Percentiles rank a stretch among this genome's conserved stretches.
phyloP scores from a whole-genome alignment of 64 coral and sea anemone genomes.

The Stichodactyla helianthus region DNA sequence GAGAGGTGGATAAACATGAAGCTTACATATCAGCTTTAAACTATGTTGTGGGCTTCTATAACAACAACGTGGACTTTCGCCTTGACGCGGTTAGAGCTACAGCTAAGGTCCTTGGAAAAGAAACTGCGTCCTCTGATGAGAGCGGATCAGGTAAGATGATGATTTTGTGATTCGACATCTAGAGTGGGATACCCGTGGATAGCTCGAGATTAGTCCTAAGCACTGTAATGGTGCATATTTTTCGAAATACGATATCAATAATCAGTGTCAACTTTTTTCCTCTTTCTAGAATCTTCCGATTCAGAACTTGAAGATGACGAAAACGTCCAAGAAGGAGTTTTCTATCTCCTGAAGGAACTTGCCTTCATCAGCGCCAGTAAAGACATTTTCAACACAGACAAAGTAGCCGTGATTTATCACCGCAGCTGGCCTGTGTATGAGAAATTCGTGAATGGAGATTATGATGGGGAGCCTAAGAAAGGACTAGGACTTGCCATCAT shows the following conservation, averaged over 20 bases:
- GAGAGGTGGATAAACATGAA: constrained; percentile 40
- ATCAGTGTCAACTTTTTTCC: background rate
- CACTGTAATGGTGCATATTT: too few species aligned
- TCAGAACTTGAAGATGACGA: constrained; percentile 53
- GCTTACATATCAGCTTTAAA: constrained; percentile 43
- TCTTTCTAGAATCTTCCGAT: constrained; percentile 33
- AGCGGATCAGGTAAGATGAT: constrained; percentile 33
- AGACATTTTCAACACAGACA: constrained; percentile 53
- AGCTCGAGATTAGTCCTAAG: too few species aligned
- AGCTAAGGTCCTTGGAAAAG: constrained; percentile 57
- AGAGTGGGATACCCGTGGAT: too few species aligned
- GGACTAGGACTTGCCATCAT: constrained; percentile 63
- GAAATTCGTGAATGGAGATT: constrained; percentile 66
- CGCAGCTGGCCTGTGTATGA: constrained; percentile 62
- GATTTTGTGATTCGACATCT: background rate
- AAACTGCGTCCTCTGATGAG: background rate
- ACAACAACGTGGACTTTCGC: constrained; percentile 43
- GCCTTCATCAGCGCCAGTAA: constrained; percentile 60
- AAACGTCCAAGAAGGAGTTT: constrained; percentile 63
- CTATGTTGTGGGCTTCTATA: constrained; percentile 39
- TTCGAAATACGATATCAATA: too few species aligned
- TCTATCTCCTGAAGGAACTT: constrained; percentile 55
- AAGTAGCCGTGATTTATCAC: constrained; percentile 60
- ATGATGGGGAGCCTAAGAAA: constrained; percentile 54
- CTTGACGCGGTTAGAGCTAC: constrained; percentile 39